Evolutionary conservation across 64 coral and sea anemone genomes (phyloP).

Genomic region (Orbicella faveolata): DNA sequence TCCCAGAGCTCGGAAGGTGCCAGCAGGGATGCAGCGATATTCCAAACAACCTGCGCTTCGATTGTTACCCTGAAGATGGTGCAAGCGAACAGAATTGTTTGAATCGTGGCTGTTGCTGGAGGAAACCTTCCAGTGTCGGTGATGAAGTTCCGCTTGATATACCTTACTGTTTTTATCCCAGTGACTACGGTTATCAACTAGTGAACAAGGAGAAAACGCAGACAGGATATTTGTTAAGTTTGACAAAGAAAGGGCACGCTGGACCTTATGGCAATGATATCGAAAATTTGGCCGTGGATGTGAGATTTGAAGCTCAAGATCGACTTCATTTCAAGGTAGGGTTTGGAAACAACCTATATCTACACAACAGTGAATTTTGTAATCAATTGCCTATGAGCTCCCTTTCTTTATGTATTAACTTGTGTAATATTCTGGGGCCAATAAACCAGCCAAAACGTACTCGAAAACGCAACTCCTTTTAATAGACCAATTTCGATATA

Average conservation of each 20-base stretch:
- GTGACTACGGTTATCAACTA: slow-evolving; percentile 88
- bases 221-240: slow-evolving; percentile 66
- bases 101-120: slow-evolving; percentile 89
- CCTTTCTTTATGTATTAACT: too few relatives aligned
- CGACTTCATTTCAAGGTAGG: slow-evolving; percentile 92
- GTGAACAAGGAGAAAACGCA: slow-evolving; percentile 51
- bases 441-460: too few relatives aligned
- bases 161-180: slow-evolving; percentile 92
- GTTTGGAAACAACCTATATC: neutral
- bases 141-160: slow-evolving; percentile 54
- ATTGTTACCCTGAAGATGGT: slow-evolving; percentile 79
- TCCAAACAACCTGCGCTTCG: slow-evolving; percentile 54
- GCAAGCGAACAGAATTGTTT: slow-evolving; percentile 61
- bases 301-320: slow-evolving; percentile 62
- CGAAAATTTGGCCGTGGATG: slow-evolving; percentile 67
- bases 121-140: neutral
- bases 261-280: slow-evolving; percentile 90
- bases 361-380: too few relatives aligned
- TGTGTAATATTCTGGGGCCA: too few relatives aligned
- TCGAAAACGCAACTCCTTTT: too few relatives aligned
- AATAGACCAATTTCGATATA: too few relatives aligned
- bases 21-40: slow-evolving; percentile 22
- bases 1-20: neutral
- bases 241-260: slow-evolving; percentile 46
- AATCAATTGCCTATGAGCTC: too few relatives aligned